Conservation (phyloP, 2,888 invertebrate genomes). For the Eupeodes luniger region DNA sequence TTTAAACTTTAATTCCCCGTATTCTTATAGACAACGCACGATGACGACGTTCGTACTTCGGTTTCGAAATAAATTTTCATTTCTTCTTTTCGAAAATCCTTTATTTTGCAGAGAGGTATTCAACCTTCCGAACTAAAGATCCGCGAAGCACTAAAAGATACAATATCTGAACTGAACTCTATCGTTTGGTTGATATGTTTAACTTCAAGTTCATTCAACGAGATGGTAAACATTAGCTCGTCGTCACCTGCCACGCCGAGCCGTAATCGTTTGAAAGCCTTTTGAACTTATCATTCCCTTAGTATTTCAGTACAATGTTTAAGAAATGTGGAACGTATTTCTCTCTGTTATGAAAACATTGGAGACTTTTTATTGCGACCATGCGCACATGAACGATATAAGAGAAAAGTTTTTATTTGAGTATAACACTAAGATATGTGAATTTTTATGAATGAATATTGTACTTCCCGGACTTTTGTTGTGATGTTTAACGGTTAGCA, state of each 20-base stretch:
- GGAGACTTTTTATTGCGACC: conserved; percentile 60
- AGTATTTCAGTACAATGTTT: neutral
- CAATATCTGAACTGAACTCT: conserved; percentile 26
- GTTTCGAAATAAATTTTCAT: neutral
- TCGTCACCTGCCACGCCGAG: neutral
- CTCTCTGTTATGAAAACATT: conserved; percentile 63
- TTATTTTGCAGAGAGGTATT: conserved; percentile 12
- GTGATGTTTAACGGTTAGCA: neutral
- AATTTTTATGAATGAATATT: conserved; percentile 64
- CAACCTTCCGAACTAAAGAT: conserved; percentile 54
- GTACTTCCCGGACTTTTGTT: conserved; percentile 36
- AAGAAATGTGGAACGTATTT: conserved; percentile 57
- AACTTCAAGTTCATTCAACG: conserved; percentile 62
- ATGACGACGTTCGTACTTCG: too few relatives aligned
- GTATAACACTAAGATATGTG: too few relatives aligned
- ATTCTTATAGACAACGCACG: too few relatives aligned
- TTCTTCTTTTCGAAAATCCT: neutral
- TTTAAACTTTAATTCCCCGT: neutral
- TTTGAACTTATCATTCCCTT: conserved; percentile 25
- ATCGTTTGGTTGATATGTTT: conserved; percentile 30
- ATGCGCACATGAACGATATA: conserved; percentile 16
- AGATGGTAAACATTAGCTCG: conserved; percentile 44
- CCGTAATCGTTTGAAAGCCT: conserved; percentile 5
- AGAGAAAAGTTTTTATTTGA: conserved; percentile 32
- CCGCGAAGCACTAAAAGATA: conserved; percentile 63